These are phyloP conservation scores for Arenaria interpres DNA, from an alignment of 2,113 vertebrate genomes.

Conservation along the genomic window DNA sequence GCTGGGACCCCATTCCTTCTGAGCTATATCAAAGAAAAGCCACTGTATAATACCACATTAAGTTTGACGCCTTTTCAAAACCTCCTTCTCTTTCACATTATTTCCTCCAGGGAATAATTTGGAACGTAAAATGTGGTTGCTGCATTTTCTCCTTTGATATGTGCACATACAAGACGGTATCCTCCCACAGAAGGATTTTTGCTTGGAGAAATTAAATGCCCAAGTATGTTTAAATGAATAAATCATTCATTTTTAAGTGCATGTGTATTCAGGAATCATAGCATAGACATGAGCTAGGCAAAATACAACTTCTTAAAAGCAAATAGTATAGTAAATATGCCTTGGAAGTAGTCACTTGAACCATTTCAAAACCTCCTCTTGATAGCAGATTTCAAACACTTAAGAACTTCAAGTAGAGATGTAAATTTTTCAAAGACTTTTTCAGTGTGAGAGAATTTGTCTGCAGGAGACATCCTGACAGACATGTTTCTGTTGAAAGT, in stretches of 20 bases:
- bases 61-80: conserved; percentile 1
- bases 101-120: conserved; percentile 4
- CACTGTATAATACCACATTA: background rate
- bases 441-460: background rate
- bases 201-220: background rate
- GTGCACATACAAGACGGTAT: background rate
- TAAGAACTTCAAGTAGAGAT: background rate
- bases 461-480: background rate
- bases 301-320: background rate
- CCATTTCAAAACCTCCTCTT: background rate
- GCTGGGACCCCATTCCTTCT: background rate
- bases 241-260: background rate
- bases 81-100: background rate
- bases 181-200: conserved; percentile 16
- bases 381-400: background rate
- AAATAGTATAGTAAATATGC: background rate
- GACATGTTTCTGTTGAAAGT: background rate
- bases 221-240: background rate
- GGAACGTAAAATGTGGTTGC: conserved; percentile 3
- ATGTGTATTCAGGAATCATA: background rate
- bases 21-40: conserved; percentile 1
- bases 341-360: background rate
- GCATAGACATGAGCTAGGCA: background rate
- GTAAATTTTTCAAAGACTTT: background rate
- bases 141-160: conserved; percentile 1